These are phyloP conservation scores for Pampusana beccarii DNA, from an alignment of 2,113 vertebrate species.

Conservation along the genomic window DNA sequence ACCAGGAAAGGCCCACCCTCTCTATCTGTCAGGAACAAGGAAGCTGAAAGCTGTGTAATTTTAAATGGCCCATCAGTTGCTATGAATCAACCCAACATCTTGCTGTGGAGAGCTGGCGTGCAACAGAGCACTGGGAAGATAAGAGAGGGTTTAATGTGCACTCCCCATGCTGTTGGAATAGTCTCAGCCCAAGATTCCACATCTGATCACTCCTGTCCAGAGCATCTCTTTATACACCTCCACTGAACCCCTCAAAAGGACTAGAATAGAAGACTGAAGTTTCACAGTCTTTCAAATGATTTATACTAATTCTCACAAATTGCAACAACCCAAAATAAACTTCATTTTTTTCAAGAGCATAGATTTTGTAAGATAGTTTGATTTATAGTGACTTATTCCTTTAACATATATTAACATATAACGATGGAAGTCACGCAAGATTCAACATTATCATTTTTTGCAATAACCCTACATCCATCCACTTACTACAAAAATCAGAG, in stretches of 20 bases:
- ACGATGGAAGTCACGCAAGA: neutral
- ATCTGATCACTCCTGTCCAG: neutral
- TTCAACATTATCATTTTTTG: neutral
- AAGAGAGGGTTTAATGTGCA: neutral
- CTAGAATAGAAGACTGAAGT: neutral
- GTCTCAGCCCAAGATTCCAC: neutral
- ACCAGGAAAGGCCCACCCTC: conserved; percentile 57
- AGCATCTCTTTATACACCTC: neutral
- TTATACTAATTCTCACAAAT: neutral
- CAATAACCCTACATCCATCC: neutral
- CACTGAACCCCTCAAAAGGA: neutral
- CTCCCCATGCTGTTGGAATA: neutral
- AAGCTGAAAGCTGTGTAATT: conserved; percentile 45
- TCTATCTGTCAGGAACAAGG: conserved; percentile 30
- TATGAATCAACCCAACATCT: conserved; percentile 17
- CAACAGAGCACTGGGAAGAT: neutral
- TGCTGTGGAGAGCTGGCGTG: neutral
- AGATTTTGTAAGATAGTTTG: neutral
- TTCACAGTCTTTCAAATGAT: neutral
- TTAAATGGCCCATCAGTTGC: conserved; percentile 8
- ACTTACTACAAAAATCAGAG: neutral
- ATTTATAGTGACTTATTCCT: neutral
- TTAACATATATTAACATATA: neutral
- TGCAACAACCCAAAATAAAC: neutral
- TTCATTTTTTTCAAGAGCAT: neutral